These are phyloP conservation scores for Dasysyrphus tricinctus DNA, from an alignment of 2,888 invertebrate species.

Conservation along the genomic window DNA sequence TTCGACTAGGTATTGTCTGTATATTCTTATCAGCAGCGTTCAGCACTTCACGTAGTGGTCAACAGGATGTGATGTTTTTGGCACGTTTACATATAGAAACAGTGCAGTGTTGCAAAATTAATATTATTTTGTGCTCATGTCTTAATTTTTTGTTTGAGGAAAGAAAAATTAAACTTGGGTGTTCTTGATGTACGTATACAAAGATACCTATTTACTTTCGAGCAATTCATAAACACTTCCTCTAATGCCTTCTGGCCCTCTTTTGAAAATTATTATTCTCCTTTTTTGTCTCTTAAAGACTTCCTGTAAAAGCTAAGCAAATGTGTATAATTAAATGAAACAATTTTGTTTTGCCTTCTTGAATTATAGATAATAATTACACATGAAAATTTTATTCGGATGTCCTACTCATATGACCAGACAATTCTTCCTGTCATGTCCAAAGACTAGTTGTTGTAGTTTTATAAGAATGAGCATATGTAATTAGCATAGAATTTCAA, in stretches of 20 bases:
- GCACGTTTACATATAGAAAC: conserved; percentile 3
- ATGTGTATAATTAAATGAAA: background rate
- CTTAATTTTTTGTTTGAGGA: background rate
- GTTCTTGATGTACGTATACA: background rate
- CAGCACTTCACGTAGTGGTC: conserved; percentile 20
- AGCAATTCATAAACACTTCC: background rate
- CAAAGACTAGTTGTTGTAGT: background rate
- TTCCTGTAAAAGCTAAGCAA: background rate
- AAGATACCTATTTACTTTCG: background rate
- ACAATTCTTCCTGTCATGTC: background rate
- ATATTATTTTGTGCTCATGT: background rate
- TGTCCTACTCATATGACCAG: background rate
- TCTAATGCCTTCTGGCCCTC: background rate
- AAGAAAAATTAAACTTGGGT: background rate
- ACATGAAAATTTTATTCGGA: background rate
- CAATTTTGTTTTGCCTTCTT: background rate
- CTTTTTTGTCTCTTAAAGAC: background rate
- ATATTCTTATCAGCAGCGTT: conserved; percentile 58
- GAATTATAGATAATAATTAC: background rate
- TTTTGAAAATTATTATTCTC: background rate
- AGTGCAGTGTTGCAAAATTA: conserved; percentile 30
- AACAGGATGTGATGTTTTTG: conserved; percentile 35
- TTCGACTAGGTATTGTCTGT: conserved; percentile 33
- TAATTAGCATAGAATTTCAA: background rate
- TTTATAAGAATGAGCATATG: background rate